Conservation (phyloP, 2,797 vertebrate genomes). For the Geotrypetes seraphini region DNA sequence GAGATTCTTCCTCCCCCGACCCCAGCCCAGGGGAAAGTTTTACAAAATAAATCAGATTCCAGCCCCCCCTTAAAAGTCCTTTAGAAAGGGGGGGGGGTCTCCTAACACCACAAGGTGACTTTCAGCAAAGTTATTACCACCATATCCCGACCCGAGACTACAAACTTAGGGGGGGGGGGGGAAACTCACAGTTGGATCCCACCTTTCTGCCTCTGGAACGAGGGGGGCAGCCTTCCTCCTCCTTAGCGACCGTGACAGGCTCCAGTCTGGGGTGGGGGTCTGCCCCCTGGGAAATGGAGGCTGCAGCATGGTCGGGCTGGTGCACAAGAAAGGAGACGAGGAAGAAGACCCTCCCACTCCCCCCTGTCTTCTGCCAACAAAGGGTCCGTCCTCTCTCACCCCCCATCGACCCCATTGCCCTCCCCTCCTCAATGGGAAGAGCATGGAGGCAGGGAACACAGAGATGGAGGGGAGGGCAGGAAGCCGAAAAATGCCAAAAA, state of each 20-base stretch:
- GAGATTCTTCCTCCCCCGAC: too few species aligned
- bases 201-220: too few species aligned
- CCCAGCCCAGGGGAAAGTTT: too few species aligned
- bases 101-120: too few species aligned
- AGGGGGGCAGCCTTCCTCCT: background rate
- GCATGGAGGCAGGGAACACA: too few species aligned
- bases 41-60: too few species aligned
- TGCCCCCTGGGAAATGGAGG: background rate
- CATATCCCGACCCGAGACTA: too few species aligned
- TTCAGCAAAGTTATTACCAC: too few species aligned
- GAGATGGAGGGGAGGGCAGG: too few species aligned
- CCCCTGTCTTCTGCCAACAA: background rate
- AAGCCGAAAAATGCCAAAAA: conserved; percentile 19
- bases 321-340: conserved; percentile 3
- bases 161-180: too few species aligned
- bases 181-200: background rate
- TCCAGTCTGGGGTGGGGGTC: background rate
- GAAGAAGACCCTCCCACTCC: background rate
- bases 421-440: conserved; percentile 4
- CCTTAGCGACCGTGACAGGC: background rate
- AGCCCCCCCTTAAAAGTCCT: too few species aligned
- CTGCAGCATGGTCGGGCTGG: background rate
- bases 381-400: background rate
- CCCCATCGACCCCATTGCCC: background rate
- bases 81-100: too few species aligned